phyloP scores from a whole-genome alignment of 2,888 invertebrate species.

The Hemithea aestivaria region DNA sequence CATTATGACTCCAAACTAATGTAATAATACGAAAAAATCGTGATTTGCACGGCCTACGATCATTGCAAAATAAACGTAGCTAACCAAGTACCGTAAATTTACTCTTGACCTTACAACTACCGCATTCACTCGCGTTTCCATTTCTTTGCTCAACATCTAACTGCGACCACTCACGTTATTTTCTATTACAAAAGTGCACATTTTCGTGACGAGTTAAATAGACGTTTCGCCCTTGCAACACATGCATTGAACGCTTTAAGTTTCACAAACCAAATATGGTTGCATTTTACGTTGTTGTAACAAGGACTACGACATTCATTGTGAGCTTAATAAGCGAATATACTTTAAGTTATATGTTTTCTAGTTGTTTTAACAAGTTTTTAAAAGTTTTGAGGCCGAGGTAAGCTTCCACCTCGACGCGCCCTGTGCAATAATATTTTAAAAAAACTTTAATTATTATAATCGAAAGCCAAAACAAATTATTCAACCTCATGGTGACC shows the following conservation, averaged over 20 bases:
- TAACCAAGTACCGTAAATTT: not conserved
- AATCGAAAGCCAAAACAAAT: too few species aligned
- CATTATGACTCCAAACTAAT: too few species aligned
- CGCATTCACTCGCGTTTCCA: slow-evolving; percentile 16
- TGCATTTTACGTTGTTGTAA: not conserved
- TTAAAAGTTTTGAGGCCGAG: too few species aligned
- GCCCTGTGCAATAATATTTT: too few species aligned
- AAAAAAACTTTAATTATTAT: too few species aligned
- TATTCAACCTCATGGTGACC: too few species aligned
- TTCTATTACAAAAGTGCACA: slow-evolving; percentile 28
- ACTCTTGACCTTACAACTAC: slow-evolving; percentile 10
- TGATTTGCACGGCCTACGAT: not conserved
- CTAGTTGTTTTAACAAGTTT: too few species aligned
- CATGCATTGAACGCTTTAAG: slow-evolving; percentile 11
- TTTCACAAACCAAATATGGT: too few species aligned
- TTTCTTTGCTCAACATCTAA: slow-evolving; percentile 24
- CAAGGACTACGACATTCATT: not conserved
- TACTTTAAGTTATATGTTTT: too few species aligned
- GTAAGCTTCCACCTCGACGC: too few species aligned
- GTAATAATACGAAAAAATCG: too few species aligned
- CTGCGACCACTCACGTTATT: slow-evolving; percentile 31
- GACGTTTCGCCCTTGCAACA: slow-evolving; percentile 50
- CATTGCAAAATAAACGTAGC: not conserved
- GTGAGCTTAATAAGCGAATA: too few species aligned
- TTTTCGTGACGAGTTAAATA: slow-evolving; percentile 45